phyloP scores from a whole-genome alignment of 2,113 vertebrate genomes.

The Probosciger aterrimus region DNA sequence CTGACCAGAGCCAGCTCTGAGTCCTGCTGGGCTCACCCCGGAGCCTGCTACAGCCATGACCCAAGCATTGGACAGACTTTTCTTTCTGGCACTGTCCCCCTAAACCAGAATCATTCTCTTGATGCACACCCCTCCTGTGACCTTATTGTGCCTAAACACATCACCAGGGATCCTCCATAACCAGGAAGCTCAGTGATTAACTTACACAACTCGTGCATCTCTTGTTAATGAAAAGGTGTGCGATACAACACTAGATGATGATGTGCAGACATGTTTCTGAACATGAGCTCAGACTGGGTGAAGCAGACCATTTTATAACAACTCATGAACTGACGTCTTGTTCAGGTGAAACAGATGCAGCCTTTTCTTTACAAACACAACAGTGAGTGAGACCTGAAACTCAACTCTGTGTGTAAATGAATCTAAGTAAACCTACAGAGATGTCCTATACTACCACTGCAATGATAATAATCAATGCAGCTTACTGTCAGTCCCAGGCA shows the following conservation, averaged over 20 bases:
- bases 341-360: background rate
- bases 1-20: background rate
- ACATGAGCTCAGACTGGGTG: background rate
- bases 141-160: background rate
- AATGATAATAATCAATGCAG: background rate
- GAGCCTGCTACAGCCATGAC: background rate
- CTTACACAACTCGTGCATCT: background rate
- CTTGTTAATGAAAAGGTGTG: background rate
- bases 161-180: background rate
- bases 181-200: background rate
- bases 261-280: background rate
- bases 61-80: background rate
- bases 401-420: background rate
- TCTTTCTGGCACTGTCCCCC: background rate
- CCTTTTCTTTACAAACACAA: background rate
- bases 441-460: background rate
- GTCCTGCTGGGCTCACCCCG: background rate
- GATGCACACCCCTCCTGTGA: background rate
- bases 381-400: background rate
- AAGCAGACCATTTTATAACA: background rate
- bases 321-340: background rate
- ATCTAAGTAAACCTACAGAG: background rate
- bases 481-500: background rate
- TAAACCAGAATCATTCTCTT: background rate
- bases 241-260: background rate